Evolutionary conservation across 2,888 invertebrate species (phyloP), one percentile per base, ranked within the genome.

Genomic region (Drosophila acutilabella): DNA sequence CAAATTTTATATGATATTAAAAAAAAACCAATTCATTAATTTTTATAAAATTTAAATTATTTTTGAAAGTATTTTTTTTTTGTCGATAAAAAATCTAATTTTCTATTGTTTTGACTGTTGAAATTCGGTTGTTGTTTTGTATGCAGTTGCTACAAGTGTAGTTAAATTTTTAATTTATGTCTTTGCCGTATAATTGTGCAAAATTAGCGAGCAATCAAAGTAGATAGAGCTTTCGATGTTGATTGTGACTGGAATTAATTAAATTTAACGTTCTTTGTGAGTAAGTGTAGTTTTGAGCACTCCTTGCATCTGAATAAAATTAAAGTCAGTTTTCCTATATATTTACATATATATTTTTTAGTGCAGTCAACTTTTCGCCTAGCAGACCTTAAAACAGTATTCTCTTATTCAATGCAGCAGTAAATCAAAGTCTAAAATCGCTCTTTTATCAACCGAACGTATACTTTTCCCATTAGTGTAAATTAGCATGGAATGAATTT

Each of bases 101-200:
- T 18, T 18, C 4, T 54, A 4, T 45, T 30, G 13, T 42, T 11
- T 18, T 23, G 23, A 23, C 42, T 18, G 23, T 18, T 45, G 26
- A 23, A 20, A 45, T 53, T 61, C 14, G 16, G 38, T 50, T 53
- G 33, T 30, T 45, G 36, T 44, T 60, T 61, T 10, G 36, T 53
- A 45, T 45, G 53, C 40, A 4, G n/a, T 38, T 44, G 42, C 18
- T 26, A 38, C 38, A 40, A 48, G 11, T 14, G 14, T 14, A 33
- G 23, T 53, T 30, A 44, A 47, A 14, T 38, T 26, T 33, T 40
- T 10, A 45, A 61, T 61, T 45, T 50, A 51, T 60, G 59, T 51
- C 42, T 8, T 33, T 26, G 13, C 14, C 16, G 36, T 13, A 38
- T 42, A 51, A 48, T 51, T 44, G 42, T 51, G 20, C n/a, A 44